Base-by-base conservation (phyloP, 2,113 vertebrate species). In the Piprites chloris region DNA sequence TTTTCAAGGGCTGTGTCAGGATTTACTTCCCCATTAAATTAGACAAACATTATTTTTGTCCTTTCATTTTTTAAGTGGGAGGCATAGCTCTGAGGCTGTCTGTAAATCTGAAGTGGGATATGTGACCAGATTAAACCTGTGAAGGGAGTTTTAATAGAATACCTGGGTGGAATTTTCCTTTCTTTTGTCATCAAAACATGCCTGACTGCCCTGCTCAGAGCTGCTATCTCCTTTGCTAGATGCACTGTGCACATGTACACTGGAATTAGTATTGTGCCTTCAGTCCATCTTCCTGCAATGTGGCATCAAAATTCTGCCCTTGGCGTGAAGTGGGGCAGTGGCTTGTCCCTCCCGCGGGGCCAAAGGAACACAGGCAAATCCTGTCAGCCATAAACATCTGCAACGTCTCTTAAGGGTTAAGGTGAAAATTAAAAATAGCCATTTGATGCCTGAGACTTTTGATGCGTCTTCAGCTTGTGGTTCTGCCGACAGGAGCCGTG, bases 341-440 rank as follows among this genome's bases (percentile, higher is more conserved):
- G 22, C 8, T 44, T 33, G 55, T 73, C 27, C 44, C 42, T 73
- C 23, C 46, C 46, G n/a, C 1, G 1, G 42, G 24, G 14, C 19
- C 58, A 55, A 13, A 52, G 87, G 58, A 79, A 41, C 17, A 35
- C 0, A 17, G 37, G 7, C 24, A 91, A 67, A 91, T 71, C 47
- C 71, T 65, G 13, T 18, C 49, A 80, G 42, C 18, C 59, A 61
- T 33, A 71, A 95, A 71, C 8, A 39, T 33, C 63, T 74, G 37
- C 59, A 81, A 80, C 1, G 3, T 85, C 59, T 82, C 42, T 71
- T 12, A 7, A 80, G 63, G 47, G 56, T 77, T 83, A 93, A 78
- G 76, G 88, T 88, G 63, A 90, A 88, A 77, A 67, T 86, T 75
- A 85, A 83, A 93, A 96, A 83, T 67, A 93, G 81, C 46, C 49